Percentiles rank a stretch among this genome's conserved stretches.
These are phyloP conservation scores for Myotis vivesi DNA, from an alignment of 2,797 vertebrate genomes.

Conservation along the genomic window DNA sequence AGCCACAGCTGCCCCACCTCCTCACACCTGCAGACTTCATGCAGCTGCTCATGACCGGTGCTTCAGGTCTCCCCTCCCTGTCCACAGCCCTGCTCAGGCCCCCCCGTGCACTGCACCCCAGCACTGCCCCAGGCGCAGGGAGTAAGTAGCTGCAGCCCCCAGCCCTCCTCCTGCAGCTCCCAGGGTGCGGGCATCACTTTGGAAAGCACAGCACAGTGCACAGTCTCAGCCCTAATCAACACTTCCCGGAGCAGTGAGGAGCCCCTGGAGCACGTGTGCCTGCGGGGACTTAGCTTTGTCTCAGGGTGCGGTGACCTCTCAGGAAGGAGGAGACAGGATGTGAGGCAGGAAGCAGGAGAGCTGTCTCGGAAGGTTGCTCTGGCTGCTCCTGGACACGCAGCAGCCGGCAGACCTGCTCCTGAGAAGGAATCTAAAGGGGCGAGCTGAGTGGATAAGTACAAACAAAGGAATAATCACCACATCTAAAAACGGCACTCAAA, in stretches of 20 bases:
- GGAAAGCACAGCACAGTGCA: not conserved
- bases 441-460: not conserved
- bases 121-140: no score
- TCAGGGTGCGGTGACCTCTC: not conserved
- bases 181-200: not conserved
- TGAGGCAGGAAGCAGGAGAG: not conserved
- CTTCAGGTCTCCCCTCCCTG: not conserved
- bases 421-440: not conserved
- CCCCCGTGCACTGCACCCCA: no score
- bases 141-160: not conserved
- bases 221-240: not conserved
- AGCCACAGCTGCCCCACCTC: not conserved
- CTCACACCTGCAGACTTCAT: not conserved
- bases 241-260: not conserved
- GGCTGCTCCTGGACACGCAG: not conserved
- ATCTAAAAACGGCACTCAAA: not conserved
- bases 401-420: accelerated
- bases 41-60: not conserved
- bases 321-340: not conserved
- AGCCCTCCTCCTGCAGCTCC: not conserved
- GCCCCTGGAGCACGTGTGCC: not conserved
- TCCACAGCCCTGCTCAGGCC: not conserved
- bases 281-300: not conserved
- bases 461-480: not conserved
- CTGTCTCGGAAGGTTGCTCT: not conserved